Evolutionary conservation across 2,113 vertebrate genomes (phyloP), one percentile per base, ranked within the genome.

Genomic region (Leptobrachium leishanense): DNA sequence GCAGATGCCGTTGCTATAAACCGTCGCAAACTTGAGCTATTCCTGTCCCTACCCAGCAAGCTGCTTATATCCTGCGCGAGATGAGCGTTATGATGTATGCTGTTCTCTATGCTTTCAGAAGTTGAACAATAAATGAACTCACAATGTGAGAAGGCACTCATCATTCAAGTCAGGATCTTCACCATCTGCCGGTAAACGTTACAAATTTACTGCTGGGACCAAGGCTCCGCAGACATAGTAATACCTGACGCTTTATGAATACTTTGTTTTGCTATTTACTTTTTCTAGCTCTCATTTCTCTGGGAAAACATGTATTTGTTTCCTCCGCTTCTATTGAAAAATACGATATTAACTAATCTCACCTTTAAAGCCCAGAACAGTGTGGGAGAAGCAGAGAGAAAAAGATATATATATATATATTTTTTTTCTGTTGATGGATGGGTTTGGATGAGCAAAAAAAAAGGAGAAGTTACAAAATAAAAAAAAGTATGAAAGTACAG

Each of bases 131-230:
- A 50, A 50, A 59, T 59, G 55, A 50, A 50, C 46, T 50, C 46
- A 50, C 46, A 8, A 50, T 50, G 8, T 50, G 46, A 50, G 46
- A 50, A 50, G 55, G 15, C 10, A 13, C 31, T 84, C 12, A 66
- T 83, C 71, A 50, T 31, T 75, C 50, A 54, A 72, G 79, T 66
- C 50, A 3, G 64, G 46, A 53, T 13, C 13, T 15, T 79, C 0
- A 64, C 77, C 4, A 65, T 69, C 11, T 80, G 79, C 7, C 39
- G 69, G 41, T 15, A 66, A 0, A 1, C 43, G 67, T 72, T 1
- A 55, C 6, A 31, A 77, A 76, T 82, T 81, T 69, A 75, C 1
- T 11, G 6, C 12, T 74, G 55, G 41, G 63, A 81, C 9, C 82
- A 31, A 67, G 80, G 1, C 3, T 64, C 13, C 4, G 11, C 0